These are phyloP conservation scores for Microcebus lehilahytsara DNA, from an alignment of 2,113 vertebrate genomes.

Conservation along the genomic window DNA sequence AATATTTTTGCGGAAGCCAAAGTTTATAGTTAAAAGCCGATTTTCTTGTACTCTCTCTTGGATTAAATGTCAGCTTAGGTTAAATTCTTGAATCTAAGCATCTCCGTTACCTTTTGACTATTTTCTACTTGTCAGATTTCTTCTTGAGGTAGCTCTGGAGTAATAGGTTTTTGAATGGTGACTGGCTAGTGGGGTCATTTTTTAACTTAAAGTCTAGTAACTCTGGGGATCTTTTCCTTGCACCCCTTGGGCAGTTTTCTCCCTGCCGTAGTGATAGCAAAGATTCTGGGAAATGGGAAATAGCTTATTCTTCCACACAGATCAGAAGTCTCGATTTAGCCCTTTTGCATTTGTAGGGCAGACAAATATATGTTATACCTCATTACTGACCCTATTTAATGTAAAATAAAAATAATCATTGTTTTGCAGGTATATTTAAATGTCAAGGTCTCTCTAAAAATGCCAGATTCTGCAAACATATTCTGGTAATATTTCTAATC, in stretches of 20 bases:
- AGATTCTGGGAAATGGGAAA: background rate
- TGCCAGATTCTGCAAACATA: background rate
- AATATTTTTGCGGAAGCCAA: background rate
- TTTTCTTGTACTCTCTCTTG: background rate
- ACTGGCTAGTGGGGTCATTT: background rate
- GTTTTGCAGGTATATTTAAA: constrained; percentile 33
- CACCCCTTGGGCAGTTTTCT: background rate
- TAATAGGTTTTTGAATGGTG: background rate
- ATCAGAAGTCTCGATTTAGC: background rate
- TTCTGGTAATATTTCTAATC: background rate
- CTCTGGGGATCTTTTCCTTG: background rate
- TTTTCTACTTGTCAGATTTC: background rate
- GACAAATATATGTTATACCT: background rate
- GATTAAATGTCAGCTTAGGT: background rate
- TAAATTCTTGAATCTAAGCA: background rate
- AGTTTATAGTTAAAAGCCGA: background rate
- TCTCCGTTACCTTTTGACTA: background rate
- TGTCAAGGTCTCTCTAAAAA: background rate
- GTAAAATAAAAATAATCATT: background rate
- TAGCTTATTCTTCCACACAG: background rate
- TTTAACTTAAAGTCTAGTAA: background rate
- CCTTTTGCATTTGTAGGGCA: background rate
- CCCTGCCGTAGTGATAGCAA: background rate
- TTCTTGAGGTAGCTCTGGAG: background rate
- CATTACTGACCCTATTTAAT: background rate